Percentiles rank a stretch among this genome's conserved stretches.
Conservation (phyloP, 2,888 invertebrate genomes). For the Trilocha varians region DNA sequence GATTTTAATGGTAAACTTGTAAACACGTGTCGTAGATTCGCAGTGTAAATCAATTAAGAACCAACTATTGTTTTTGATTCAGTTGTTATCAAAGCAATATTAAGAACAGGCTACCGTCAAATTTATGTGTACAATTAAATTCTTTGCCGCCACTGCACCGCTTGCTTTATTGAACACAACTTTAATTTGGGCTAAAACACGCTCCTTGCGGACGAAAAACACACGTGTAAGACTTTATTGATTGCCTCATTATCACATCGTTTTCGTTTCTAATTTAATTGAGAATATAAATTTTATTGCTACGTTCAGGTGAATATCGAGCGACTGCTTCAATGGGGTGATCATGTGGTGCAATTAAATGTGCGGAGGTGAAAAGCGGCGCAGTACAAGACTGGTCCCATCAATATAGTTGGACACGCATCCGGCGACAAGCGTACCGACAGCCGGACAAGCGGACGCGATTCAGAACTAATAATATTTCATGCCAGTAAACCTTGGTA, state of each 20-base stretch:
- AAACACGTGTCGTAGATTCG: neutral
- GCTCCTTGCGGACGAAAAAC: constrained; percentile 36
- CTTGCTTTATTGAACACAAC: constrained; percentile 57
- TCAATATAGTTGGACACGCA: constrained; percentile 55
- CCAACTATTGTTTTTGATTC: constrained; percentile 57
- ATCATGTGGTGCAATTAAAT: constrained; percentile 36
- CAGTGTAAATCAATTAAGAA: constrained; percentile 44
- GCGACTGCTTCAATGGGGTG: constrained; percentile 17
- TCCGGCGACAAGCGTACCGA: constrained; percentile 51
- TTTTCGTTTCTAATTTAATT: constrained; percentile 55
- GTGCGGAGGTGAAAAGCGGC: constrained; percentile 45
- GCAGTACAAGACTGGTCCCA: constrained; percentile 43
- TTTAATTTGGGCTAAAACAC: constrained; percentile 45
- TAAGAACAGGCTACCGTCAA: constrained; percentile 36
- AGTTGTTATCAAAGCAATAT: constrained; percentile 46
- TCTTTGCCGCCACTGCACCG: constrained; percentile 31
- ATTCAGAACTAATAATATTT: constrained; percentile 54
- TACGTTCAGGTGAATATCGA: constrained; percentile 20
- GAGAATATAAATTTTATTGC: constrained; percentile 43
- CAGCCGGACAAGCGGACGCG: constrained; percentile 45
- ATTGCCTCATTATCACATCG: constrained; percentile 47
- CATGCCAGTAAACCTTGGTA: constrained; percentile 37
- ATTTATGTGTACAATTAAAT: constrained; percentile 54
- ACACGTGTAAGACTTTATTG: constrained; percentile 32
- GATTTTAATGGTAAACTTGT: no score